phyloP scores from a whole-genome alignment of 2,888 invertebrate genomes.

The Bugulina stolonifera region DNA sequence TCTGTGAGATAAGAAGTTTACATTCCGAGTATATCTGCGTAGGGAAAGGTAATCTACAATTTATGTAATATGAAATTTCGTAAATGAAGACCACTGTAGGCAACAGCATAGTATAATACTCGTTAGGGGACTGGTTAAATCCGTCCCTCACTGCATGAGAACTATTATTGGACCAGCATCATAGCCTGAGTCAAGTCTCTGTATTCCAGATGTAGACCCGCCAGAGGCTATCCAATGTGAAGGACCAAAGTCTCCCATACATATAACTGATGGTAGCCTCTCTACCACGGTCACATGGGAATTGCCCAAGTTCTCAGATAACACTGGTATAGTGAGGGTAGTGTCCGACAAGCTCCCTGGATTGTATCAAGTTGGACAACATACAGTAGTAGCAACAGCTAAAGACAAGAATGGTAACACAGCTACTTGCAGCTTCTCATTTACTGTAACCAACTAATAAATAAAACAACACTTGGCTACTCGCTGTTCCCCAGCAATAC shows the following conservation, averaged over 20 bases:
- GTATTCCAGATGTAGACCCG: not conserved
- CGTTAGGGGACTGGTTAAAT: too few species aligned
- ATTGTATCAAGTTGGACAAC: not conserved
- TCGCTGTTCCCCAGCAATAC: too few species aligned
- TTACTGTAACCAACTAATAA: conserved; percentile 4
- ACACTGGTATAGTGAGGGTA: not conserved
- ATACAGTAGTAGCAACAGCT: not conserved
- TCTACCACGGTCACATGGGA: not conserved
- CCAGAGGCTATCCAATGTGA: not conserved
- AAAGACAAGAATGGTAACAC: not conserved
- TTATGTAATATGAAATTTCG: too few species aligned
- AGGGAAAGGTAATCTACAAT: conserved; percentile 12
- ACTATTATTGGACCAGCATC: too few species aligned
- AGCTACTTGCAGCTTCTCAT: not conserved
- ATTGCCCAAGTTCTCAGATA: not conserved
- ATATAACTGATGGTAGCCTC: not conserved
- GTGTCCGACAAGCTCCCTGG: not conserved
- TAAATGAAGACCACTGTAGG: too few species aligned
- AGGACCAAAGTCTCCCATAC: not conserved
- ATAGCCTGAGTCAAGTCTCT: too few species aligned
- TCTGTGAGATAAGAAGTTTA: not conserved
- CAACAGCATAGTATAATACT: too few species aligned
- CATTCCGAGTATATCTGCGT: not conserved
- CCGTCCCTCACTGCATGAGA: too few species aligned
- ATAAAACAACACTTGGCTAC: too few species aligned